Evolutionary conservation across 2,888 invertebrate genomes (phyloP).

Genomic region (Tetragonula carbonaria): DNA sequence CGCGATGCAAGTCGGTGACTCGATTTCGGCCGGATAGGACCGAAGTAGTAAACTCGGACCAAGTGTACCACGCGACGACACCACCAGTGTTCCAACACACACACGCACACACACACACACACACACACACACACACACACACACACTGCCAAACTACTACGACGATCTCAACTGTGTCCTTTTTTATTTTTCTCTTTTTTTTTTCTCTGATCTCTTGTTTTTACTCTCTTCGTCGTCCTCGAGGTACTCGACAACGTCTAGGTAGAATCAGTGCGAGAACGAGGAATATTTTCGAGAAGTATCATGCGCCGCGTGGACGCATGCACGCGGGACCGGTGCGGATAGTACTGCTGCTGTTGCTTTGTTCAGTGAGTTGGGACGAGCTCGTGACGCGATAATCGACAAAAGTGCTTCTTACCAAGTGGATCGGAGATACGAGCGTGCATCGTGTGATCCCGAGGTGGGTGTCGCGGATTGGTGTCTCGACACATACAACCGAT

Average conservation of each 20-base stretch:
- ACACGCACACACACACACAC: neutral
- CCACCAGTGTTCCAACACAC: slow-evolving; percentile 51
- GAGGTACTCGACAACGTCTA: neutral
- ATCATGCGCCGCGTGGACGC: slow-evolving; percentile 62
- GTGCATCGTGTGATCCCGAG: neutral
- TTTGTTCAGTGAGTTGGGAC: slow-evolving; percentile 2
- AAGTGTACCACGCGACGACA: slow-evolving; percentile 52
- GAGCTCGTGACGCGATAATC: neutral
- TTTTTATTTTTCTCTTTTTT: neutral
- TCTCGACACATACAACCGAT: neutral
- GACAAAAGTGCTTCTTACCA: neutral
- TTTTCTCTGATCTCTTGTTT: neutral
- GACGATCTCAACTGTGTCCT: neutral
- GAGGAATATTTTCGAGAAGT: slow-evolving; percentile 6
- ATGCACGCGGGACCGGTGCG: slow-evolving; percentile 55
- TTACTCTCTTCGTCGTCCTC: neutral
- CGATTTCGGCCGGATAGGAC: slow-evolving; percentile 63
- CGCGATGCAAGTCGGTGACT: slow-evolving; percentile 72
- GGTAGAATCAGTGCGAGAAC: slow-evolving; percentile 17
- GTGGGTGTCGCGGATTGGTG: neutral
- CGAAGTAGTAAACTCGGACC: slow-evolving; percentile 26
- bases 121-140: neutral
- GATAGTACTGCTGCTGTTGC: slow-evolving; percentile 11
- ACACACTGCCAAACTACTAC: neutral
- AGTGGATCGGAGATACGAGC: neutral